Conservation (phyloP, 30 jellyfish, hydroid and myxozoan genomes). For the Cassiopea xamachana region DNA sequence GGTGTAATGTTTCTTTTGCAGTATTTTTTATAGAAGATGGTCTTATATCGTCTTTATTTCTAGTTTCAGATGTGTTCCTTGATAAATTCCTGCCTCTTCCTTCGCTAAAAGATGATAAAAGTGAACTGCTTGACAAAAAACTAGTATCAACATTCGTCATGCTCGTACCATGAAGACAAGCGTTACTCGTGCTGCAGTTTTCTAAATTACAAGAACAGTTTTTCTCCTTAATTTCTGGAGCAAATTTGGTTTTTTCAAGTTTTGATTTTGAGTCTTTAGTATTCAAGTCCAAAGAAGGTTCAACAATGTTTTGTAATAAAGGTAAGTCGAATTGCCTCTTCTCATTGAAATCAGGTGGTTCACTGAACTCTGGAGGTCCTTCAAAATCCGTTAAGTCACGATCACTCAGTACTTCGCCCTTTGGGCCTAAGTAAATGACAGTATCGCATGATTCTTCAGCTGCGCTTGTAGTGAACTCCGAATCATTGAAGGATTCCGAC, state of each 20-base stretch:
- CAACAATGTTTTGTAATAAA: constrained; percentile 1
- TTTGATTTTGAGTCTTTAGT: background rate
- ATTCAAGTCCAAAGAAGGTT: constrained; percentile 16
- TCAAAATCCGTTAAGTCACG: constrained; percentile 93
- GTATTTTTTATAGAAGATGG: constrained; percentile 35
- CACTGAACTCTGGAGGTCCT: constrained; percentile 79
- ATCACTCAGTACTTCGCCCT: constrained; percentile 82
- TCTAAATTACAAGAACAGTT: constrained; percentile 60
- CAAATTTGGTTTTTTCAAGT: background rate
- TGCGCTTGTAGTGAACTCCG: constrained; percentile 96
- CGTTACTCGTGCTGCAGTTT: constrained; percentile 35
- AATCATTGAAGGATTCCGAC: constrained; percentile 85
- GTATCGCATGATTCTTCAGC: constrained; percentile 99
- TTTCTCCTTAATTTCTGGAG: constrained; percentile 46
- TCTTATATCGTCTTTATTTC: constrained; percentile 26
- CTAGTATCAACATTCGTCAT: constrained; percentile 68
- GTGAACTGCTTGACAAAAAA: constrained; percentile 36
- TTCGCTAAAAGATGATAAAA: constrained; percentile 64
- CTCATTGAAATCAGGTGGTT: constrained; percentile 4
- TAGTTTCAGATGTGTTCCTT: constrained; percentile 2
- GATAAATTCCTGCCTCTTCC: constrained; percentile 22
- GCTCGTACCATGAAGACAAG: constrained; percentile 68
- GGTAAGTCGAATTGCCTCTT: constrained; percentile 9
- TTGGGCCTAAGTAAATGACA: constrained; percentile 91
- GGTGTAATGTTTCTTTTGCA: constrained; percentile 54